Conservation (phyloP, 2,113 vertebrate species). For the Muscicapa adusta region DNA sequence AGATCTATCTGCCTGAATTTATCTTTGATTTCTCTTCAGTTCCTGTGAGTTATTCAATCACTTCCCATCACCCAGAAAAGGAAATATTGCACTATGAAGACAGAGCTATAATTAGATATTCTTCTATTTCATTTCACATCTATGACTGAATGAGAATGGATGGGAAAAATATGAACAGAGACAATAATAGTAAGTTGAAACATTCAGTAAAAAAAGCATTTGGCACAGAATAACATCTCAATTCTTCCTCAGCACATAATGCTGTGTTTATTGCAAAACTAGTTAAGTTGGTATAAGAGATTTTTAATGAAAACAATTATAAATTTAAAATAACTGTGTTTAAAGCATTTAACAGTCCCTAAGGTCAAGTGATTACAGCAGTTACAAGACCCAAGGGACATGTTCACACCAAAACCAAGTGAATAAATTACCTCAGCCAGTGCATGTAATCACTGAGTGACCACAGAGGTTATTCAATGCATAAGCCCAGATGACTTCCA, state of each 20-base stretch:
- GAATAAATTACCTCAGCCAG: slow-evolving; percentile 81
- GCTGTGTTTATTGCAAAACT: slow-evolving; percentile 70
- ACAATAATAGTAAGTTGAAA: not conserved
- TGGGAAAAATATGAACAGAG: not conserved
- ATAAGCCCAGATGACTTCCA: slow-evolving; percentile 69
- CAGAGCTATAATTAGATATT: slow-evolving; percentile 37
- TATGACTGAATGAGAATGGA: slow-evolving; percentile 12
- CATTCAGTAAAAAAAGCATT: slow-evolving; percentile 16
- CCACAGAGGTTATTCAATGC: slow-evolving; percentile 77
- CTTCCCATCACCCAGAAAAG: not conserved
- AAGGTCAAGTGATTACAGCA: slow-evolving; percentile 82
- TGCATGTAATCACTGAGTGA: slow-evolving; percentile 77
- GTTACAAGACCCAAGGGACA: slow-evolving; percentile 80
- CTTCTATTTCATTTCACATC: slow-evolving; percentile 30
- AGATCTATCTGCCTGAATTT: not conserved
- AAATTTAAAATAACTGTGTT: slow-evolving; percentile 84
- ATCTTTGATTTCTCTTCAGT: not conserved
- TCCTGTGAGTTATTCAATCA: not conserved
- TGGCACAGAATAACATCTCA: slow-evolving; percentile 52
- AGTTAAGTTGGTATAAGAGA: slow-evolving; percentile 71
- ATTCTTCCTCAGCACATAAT: slow-evolving; percentile 27
- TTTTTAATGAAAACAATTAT: slow-evolving; percentile 86
- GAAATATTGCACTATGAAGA: not conserved
- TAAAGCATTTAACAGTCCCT: slow-evolving; percentile 81
- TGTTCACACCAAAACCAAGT: slow-evolving; percentile 84